These are phyloP conservation scores for Leucoptera coffeella DNA, from an alignment of 2,888 invertebrate genomes.

Conservation along the genomic window DNA sequence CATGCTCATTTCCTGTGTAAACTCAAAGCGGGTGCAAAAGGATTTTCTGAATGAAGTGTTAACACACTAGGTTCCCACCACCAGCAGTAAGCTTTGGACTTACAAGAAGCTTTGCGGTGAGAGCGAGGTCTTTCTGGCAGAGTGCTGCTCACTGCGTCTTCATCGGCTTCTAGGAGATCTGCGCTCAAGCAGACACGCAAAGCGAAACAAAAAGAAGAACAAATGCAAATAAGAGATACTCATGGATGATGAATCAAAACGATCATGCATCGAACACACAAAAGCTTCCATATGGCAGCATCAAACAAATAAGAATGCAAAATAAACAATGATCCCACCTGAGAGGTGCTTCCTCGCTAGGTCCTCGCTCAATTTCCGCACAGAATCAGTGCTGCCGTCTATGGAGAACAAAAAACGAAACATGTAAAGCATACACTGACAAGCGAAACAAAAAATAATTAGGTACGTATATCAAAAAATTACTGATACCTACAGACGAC, in stretches of 20 bases:
- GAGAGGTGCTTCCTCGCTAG: conserved; percentile 48
- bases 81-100: conserved; percentile 21
- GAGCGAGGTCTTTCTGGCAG: conserved; percentile 34
- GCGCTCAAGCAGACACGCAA: conserved; percentile 18
- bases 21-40: too few species aligned
- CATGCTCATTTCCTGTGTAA: too few species aligned
- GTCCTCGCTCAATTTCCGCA: conserved; percentile 46
- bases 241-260: too few species aligned
- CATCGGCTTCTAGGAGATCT: conserved; percentile 56
- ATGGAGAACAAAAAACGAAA: conserved; percentile 36
- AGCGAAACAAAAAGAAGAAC: conserved; percentile 9
- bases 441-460: not conserved
- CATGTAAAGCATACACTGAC: conserved; percentile 36
- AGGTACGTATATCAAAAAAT: too few species aligned
- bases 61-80: too few species aligned
- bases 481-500: too few species aligned
- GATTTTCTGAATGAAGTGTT: too few species aligned
- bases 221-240: too few species aligned
- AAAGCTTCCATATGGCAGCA: too few species aligned
- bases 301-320: conserved; percentile 7
- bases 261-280: too few species aligned
- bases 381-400: conserved; percentile 47
- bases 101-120: conserved; percentile 54
- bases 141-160: conserved; percentile 45
- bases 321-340: conserved; percentile 43